These are phyloP conservation scores for Apolygus lucorum DNA, from an alignment of 1,140 invertebrate species.

Conservation along the genomic window DNA sequence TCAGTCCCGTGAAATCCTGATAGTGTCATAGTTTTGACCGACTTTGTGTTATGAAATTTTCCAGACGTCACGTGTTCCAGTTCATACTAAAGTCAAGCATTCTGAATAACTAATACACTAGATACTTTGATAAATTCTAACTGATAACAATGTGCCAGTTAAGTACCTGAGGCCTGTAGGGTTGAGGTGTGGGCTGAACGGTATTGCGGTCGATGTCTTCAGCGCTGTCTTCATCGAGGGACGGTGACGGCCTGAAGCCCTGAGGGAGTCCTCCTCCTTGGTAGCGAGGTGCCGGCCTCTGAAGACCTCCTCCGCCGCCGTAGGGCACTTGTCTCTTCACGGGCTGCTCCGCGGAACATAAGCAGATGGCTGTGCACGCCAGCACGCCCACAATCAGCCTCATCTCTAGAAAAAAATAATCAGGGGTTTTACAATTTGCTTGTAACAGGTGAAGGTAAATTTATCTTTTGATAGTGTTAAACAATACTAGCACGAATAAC, in stretches of 20 bases:
- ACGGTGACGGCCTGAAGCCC: constrained; percentile 30
- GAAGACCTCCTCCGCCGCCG: background rate
- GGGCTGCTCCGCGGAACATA: background rate
- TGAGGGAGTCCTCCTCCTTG: constrained; percentile 26
- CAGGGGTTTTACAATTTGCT: background rate
- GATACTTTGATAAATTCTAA: too few relatives aligned
- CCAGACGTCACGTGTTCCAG: too few relatives aligned
- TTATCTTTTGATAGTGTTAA: too few relatives aligned
- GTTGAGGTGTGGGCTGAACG: constrained; percentile 25
- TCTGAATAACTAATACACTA: too few relatives aligned
- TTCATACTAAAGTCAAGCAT: too few relatives aligned
- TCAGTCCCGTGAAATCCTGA: too few relatives aligned
- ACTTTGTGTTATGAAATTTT: too few relatives aligned
- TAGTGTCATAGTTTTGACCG: too few relatives aligned
- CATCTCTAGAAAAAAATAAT: background rate
- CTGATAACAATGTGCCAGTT: background rate
- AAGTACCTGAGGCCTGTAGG: constrained; percentile 23
- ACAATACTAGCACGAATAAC: too few relatives aligned
- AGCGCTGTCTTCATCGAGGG: constrained; percentile 29
- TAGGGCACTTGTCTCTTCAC: constrained; percentile 3
- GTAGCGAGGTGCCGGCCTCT: background rate
- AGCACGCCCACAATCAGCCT: background rate
- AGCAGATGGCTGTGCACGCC: background rate
- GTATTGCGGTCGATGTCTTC: constrained; percentile 31
- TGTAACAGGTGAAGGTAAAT: too few relatives aligned